phyloP scores from a whole-genome alignment of 2,888 invertebrate species.

The Drosophila emarginata region DNA sequence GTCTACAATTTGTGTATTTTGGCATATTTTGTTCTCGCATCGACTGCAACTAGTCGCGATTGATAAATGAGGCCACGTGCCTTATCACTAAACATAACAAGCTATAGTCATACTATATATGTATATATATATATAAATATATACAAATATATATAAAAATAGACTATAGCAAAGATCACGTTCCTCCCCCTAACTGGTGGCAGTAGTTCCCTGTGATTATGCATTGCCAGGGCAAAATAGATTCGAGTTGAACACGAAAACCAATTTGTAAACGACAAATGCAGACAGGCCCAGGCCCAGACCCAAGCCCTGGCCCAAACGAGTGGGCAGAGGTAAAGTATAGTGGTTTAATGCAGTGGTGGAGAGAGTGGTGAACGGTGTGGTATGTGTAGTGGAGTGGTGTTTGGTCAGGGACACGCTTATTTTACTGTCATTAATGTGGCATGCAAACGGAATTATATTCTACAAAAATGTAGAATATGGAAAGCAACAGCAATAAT shows the following conservation, averaged over 20 bases:
- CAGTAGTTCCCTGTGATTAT: constrained; percentile 59
- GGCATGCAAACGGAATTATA: constrained; percentile 61
- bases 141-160: constrained; percentile 38
- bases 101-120: constrained; percentile 47
- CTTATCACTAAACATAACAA: constrained; percentile 75
- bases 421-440: constrained; percentile 66
- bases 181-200: constrained; percentile 7
- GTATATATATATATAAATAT: constrained; percentile 34
- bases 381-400: neutral
- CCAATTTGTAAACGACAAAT: constrained; percentile 75
- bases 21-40: constrained; percentile 22
- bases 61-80: constrained; percentile 82
- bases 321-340: neutral
- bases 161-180: constrained; percentile 53
- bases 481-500: constrained; percentile 39
- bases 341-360: neutral
- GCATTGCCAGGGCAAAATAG: constrained; percentile 62
- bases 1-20: constrained; percentile 23
- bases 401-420: constrained; percentile 43
- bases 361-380: constrained; percentile 1
- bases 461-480: constrained; percentile 41
- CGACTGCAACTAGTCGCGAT: constrained; percentile 55
- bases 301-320: neutral
- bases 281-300: constrained; percentile 34
- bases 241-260: constrained; percentile 72